A percentile compares a stretch with the other conserved stretches of the same genome.
These are phyloP conservation scores for Aphaenogaster ashmeadi DNA, from an alignment of 1,140 invertebrate genomes.

Conservation along the genomic window DNA sequence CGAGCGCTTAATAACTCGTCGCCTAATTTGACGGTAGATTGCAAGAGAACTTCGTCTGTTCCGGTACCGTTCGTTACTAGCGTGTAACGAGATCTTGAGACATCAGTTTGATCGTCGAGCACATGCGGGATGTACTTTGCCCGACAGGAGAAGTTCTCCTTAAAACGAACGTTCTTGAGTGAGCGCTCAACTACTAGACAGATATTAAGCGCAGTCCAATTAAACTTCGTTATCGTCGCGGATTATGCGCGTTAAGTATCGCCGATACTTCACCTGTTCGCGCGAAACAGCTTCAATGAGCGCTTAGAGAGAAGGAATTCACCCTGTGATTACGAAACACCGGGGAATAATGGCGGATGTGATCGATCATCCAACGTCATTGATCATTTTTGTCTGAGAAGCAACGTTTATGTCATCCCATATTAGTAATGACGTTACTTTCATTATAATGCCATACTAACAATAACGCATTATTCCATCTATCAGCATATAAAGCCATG, in stretches of 20 bases:
- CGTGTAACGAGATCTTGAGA: constrained; percentile 59
- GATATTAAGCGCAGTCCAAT: constrained; percentile 54
- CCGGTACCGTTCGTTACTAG: constrained; percentile 33
- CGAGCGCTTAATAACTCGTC: constrained; percentile 39
- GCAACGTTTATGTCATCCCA: constrained; percentile 20
- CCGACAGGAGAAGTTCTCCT: constrained; percentile 33
- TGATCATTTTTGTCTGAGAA: constrained; percentile 39
- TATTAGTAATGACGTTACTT: constrained; percentile 10
- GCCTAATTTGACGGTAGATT: constrained; percentile 57
- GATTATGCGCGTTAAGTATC: constrained; percentile 52
- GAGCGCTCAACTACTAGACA: constrained; percentile 29
- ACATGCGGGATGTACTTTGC: constrained; percentile 47
- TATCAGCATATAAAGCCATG: not conserved
- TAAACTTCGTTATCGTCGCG: constrained; percentile 44
- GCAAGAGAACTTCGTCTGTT: constrained; percentile 40
- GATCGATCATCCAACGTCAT: constrained; percentile 39
- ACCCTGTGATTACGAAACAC: constrained; percentile 20
- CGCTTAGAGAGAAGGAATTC: constrained; percentile 23
- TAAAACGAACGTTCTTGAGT: constrained; percentile 43
- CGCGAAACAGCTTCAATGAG: constrained; percentile 14
- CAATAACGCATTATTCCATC: constrained; percentile 19
- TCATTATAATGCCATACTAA: not conserved
- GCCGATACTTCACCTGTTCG: constrained; percentile 19
- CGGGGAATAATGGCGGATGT: constrained; percentile 18
- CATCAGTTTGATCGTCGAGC: constrained; percentile 59